phyloP scores from a whole-genome alignment of 2,797 vertebrate species.

The Rhyacichthys aspro region DNA sequence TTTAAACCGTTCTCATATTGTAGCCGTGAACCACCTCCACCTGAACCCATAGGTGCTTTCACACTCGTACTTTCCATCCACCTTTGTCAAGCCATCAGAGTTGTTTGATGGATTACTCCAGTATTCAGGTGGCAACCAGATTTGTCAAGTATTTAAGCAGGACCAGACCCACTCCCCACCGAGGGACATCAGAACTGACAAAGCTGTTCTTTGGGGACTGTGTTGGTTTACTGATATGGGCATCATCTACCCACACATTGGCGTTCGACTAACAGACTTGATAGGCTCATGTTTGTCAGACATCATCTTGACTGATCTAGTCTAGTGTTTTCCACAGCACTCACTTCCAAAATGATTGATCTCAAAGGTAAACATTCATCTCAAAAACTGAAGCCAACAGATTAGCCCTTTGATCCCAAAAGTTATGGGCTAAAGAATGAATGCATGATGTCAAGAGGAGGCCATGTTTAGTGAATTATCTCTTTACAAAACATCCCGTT shows the following conservation, averaged over 20 bases:
- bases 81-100: too few species aligned
- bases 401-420: conserved; percentile 1
- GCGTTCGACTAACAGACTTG: conserved; percentile 29
- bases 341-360: neutral
- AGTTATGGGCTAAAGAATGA: neutral
- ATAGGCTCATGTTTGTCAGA: conserved; percentile 37
- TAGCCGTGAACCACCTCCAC: conserved; percentile 34
- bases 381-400: neutral
- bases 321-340: neutral
- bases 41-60: conserved; percentile 35
- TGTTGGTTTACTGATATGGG: conserved; percentile 47
- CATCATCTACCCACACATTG: conserved; percentile 22
- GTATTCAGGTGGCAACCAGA: conserved; percentile 61
- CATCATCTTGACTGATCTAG: neutral
- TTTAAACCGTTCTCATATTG: conserved; percentile 29
- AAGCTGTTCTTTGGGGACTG: conserved; percentile 61
- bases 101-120: conserved; percentile 55
- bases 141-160: conserved; percentile 67
- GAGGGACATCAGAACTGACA: conserved; percentile 61
- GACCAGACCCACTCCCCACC: conserved; percentile 45
- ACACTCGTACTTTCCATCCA: conserved; percentile 38
- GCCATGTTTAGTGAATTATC: conserved; percentile 34
- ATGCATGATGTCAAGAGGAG: conserved; percentile 16
- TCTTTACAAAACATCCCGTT: conserved; percentile 14
- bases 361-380: too few species aligned